Evolutionary conservation across 1,140 invertebrate species (phyloP).

Genomic region (Chrysopa pallens): DNA sequence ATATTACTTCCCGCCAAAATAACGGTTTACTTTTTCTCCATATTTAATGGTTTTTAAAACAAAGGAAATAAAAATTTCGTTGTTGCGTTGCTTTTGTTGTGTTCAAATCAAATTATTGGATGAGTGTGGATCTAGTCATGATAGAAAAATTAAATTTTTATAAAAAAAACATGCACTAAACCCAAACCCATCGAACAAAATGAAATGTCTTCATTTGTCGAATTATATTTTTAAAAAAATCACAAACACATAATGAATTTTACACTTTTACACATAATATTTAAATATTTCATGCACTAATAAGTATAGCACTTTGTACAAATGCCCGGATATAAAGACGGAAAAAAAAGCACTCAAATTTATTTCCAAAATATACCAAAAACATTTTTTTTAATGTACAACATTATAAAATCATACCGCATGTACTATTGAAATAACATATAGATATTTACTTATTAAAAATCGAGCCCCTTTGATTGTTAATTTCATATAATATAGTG

Average conservation of each 20-base stretch:
- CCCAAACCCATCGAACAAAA: constrained; percentile 2
- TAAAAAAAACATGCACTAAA: constrained; percentile 1
- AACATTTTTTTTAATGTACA: neutral
- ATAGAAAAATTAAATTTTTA: neutral
- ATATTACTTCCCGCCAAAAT: no score
- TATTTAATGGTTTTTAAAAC: no score
- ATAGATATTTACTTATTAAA: constrained; percentile 2
- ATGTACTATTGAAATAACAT: neutral
- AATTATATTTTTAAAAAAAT: neutral
- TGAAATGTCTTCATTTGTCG: neutral
- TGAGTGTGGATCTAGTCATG: constrained; percentile 5
- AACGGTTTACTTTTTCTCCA: no score
- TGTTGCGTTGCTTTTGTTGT: neutral
- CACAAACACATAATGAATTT: neutral
- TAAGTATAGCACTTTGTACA: neutral
- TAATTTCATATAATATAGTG: neutral
- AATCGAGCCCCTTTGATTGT: neutral
- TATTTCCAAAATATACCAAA: neutral
- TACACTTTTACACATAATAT: neutral
- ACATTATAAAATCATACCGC: no score
- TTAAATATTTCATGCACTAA: neutral
- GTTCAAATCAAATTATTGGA: neutral
- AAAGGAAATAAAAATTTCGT: no score
- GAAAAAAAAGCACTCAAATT: neutral
- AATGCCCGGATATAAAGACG: neutral